These are phyloP conservation scores for Tamandua tetradactyla DNA, from an alignment of 2,797 vertebrate genomes.

Conservation along the genomic window DNA sequence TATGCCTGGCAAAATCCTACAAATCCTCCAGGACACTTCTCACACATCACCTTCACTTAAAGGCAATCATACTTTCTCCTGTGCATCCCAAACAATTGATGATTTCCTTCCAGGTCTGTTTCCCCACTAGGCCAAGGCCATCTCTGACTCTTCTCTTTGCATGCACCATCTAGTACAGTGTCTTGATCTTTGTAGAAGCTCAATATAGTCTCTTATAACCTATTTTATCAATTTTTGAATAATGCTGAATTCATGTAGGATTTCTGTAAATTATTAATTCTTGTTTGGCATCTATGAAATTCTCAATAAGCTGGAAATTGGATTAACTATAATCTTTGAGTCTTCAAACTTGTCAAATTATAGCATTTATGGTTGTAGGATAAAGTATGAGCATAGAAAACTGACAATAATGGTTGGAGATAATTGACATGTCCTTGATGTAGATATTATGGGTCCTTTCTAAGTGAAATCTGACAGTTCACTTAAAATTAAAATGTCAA, in stretches of 20 bases:
- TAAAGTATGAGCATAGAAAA: conserved; percentile 52
- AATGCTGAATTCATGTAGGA: not conserved
- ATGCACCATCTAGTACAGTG: not conserved
- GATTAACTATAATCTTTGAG: not conserved
- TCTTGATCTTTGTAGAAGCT: not conserved
- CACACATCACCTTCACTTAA: not conserved
- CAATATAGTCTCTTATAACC: not conserved
- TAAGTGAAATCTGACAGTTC: conserved; percentile 61
- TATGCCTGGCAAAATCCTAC: not conserved
- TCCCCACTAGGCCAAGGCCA: not conserved
- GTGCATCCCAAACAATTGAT: not conserved
- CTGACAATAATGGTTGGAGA: conserved; percentile 64
- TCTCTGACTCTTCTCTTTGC: not conserved
- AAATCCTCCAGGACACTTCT: not conserved
- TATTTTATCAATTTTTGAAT: not conserved
- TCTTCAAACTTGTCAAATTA: conserved; percentile 29
- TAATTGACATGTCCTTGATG: conserved; percentile 55
- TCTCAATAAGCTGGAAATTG: conserved; percentile 46
- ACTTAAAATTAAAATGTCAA: conserved; percentile 76
- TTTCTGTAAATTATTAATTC: conserved; percentile 18
- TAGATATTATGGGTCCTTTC: conserved; percentile 59
- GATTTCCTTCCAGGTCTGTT: not conserved
- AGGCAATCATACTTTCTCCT: not conserved
- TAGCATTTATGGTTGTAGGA: conserved; percentile 50
- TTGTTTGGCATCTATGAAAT: not conserved